Evolutionary conservation across 2,113 vertebrate genomes (phyloP).

Genomic region (Toxotes chatareus): DNA sequence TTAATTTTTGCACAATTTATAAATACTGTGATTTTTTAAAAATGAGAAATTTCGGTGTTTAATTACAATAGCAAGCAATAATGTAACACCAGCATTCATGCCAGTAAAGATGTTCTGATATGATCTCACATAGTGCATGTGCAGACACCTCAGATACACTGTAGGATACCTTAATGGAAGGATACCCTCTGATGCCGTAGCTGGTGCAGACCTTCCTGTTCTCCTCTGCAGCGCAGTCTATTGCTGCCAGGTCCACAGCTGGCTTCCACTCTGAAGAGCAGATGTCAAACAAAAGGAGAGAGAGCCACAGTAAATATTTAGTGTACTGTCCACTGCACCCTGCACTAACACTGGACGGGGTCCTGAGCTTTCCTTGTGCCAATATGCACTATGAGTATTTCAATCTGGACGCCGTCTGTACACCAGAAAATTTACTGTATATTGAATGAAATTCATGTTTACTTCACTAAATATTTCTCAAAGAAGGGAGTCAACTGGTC

Average conservation of each 20-base stretch:
- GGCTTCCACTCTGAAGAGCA: slow-evolving; percentile 83
- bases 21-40: neutral
- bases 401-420: no score
- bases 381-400: no score
- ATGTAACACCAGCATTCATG: neutral
- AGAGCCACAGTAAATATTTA: slow-evolving; percentile 56
- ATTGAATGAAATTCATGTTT: neutral
- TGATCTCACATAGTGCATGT: neutral
- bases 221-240: slow-evolving; percentile 78
- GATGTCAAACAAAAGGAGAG: slow-evolving; percentile 28
- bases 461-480: neutral
- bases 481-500: neutral
- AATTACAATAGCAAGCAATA: no score
- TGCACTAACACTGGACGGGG: neutral
- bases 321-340: neutral
- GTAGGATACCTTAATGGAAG: slow-evolving; percentile 79
- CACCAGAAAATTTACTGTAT: neutral
- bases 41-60: neutral
- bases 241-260: slow-evolving; percentile 80
- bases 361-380: neutral
- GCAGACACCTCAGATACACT: neutral
- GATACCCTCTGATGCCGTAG: slow-evolving; percentile 77
- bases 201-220: slow-evolving; percentile 73
- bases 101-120: neutral
- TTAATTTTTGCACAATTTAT: neutral